These are phyloP conservation scores for Halictus quadricinctus DNA, from an alignment of 2,888 invertebrate species.

Conservation along the genomic window DNA sequence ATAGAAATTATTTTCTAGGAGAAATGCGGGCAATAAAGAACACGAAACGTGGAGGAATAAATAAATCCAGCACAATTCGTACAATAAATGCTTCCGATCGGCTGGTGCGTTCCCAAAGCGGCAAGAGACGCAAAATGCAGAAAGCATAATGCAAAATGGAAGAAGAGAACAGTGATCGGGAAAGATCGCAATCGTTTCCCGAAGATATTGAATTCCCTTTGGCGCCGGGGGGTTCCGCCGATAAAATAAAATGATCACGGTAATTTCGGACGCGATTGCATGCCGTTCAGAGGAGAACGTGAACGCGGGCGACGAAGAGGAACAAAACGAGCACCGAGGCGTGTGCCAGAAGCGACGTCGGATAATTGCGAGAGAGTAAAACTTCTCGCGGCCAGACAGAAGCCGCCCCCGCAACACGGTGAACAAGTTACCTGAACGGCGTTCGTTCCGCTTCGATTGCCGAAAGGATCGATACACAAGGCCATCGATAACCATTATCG, in stretches of 20 bases:
- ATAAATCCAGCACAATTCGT: no score
- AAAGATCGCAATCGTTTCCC: background rate
- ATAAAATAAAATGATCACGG: background rate
- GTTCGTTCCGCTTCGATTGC: slow-evolving; percentile 11
- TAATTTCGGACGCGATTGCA: background rate
- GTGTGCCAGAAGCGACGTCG: background rate
- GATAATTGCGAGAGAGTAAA: background rate
- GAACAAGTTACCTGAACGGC: slow-evolving; percentile 1
- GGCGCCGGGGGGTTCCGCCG: background rate
- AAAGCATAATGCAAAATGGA: no score
- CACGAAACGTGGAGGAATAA: no score
- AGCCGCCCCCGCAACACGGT: background rate
- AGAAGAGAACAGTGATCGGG: no score
- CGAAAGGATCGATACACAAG: slow-evolving; percentile 32
- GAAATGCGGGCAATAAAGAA: no score
- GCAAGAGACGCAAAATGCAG: no score
- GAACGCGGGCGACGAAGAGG: background rate
- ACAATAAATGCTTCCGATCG: no score
- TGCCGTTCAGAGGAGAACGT: background rate
- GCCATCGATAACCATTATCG: slow-evolving; percentile 52
- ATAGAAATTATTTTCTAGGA: no score
- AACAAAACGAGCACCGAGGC: background rate
- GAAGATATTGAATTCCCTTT: background rate
- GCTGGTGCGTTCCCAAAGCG: no score
- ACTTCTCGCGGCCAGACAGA: background rate